Base-by-base conservation (phyloP, 2,888 invertebrate genomes). In the Lypha dubia region DNA sequence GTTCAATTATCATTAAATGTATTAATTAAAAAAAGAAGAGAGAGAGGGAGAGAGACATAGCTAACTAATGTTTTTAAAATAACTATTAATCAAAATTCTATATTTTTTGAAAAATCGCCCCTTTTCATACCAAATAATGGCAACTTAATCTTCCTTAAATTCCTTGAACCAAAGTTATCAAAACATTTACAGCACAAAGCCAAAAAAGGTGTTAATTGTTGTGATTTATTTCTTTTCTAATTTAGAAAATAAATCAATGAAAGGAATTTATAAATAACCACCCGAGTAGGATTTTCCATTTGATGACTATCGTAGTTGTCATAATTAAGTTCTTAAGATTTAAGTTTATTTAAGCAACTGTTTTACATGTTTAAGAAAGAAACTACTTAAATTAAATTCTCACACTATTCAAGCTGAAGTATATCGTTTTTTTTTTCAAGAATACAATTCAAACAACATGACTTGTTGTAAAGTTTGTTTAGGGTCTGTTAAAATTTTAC, bases 91-190 rank as follows among this genome's bases (percentile, higher is more conserved):
- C 3, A 17, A 44, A 46, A 63, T 11, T 22, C 20, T 38, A 35
- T 62, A 62, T 8, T 62, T 20, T 20, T 28, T 67, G 32, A 20
- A 15, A 68, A 63, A 49, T 41, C 41, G 56, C 71, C 82, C 73
- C 49, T 24, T 58, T 41, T 49, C 13, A 24, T 20, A 41, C 65
- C 76, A 20, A n/a, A 71, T 46, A 41, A 70, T 35, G 67, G 51
- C 6, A 53, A 41, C 38, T 20, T 35, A 6, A 32, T 32, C 1
- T 9, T 35, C 35, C 4, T 35, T 38, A 17, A 73, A 68, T 73
- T 77, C 67, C 65, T 73, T 67, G 62, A 60, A 62, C 73, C 73
- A 79, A 62, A 32, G 68, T 73, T 63, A 41, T 51, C 13, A 17
- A 28, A 49, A n/a, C n/a, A 17, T 46, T 79, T 49, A 28, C 41